phyloP scores from a whole-genome alignment of 2,113 vertebrate species.

The Gambusia holbrooki region DNA sequence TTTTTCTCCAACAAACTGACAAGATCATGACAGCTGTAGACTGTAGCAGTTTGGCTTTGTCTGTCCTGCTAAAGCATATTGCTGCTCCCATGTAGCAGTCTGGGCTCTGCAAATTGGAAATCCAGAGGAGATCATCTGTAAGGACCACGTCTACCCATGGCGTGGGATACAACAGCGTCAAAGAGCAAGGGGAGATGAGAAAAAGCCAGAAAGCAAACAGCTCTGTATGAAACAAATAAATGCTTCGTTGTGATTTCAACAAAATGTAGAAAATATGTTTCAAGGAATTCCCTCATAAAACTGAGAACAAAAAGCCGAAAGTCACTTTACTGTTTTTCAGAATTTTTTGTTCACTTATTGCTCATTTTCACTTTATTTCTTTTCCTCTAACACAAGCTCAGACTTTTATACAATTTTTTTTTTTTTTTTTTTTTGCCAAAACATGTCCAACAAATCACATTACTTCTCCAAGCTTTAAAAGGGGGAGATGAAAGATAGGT shows the following conservation, averaged over 20 bases:
- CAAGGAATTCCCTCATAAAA: constrained; percentile 16
- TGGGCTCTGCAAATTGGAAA: constrained; percentile 78
- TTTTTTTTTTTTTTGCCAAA: constrained; percentile 56
- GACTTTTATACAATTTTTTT: constrained; percentile 48
- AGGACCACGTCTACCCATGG: constrained; percentile 71
- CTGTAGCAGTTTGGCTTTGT: constrained; percentile 54
- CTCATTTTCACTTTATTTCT: constrained; percentile 45
- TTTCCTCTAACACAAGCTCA: constrained; percentile 41
- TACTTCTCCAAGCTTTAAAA: constrained; percentile 73
- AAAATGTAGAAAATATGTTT: constrained; percentile 11
- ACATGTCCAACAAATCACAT: constrained; percentile 68
- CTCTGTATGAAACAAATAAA: constrained; percentile 22
- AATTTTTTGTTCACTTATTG: constrained; percentile 48
- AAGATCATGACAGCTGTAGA: constrained; percentile 69
- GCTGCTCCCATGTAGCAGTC: constrained; percentile 68
- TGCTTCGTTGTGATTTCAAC: constrained; percentile 21
- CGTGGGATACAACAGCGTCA: constrained; percentile 41
- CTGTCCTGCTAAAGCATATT: constrained; percentile 62
- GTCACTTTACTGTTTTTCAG: constrained; percentile 40
- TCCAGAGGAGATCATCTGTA: constrained; percentile 81
- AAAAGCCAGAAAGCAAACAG: constrained; percentile 45
- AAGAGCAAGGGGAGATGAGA: constrained; percentile 19
- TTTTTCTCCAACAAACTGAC: constrained; percentile 78
- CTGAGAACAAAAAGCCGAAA: constrained; percentile 15
- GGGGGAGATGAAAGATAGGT: constrained; percentile 73